Conservation (phyloP, 2,888 invertebrate species). For the Lasioglossum malachurum region DNA sequence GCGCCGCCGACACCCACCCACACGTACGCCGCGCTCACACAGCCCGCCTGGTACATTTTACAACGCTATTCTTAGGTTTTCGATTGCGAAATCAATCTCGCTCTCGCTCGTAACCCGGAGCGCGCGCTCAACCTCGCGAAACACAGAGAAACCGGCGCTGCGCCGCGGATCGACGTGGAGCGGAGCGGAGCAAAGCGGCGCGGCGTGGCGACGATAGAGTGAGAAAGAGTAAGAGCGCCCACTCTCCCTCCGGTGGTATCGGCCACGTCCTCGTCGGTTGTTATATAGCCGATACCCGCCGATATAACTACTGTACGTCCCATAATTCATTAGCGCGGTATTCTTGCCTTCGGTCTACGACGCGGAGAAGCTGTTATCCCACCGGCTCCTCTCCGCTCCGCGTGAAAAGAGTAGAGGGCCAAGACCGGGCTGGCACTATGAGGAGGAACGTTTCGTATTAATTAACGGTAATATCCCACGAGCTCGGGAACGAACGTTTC, state of each 20-base stretch:
- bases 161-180: not conserved
- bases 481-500: conserved; percentile 20
- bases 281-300: conserved; percentile 63
- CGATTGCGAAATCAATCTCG: conserved; percentile 77
- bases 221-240: conserved; percentile 35
- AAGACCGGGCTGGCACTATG: conserved; percentile 23
- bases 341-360: conserved; percentile 52
- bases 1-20: conserved; percentile 22
- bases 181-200: not conserved
- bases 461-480: conserved; percentile 50
- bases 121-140: conserved; percentile 28
- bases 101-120: conserved; percentile 69
- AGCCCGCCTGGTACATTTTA: conserved; percentile 54
- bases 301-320: conserved; percentile 71
- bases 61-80: conserved; percentile 71
- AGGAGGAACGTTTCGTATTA: conserved; percentile 50
- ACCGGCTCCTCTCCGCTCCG: conserved; percentile 27
- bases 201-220: not conserved
- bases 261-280: conserved; percentile 52
- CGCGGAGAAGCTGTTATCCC: conserved; percentile 47
- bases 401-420: conserved; percentile 44
- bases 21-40: conserved; percentile 6
- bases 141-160: not conserved
- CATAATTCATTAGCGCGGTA: conserved; percentile 72
- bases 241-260: conserved; percentile 57